Evolutionary conservation across 1,140 invertebrate genomes (phyloP).

Genomic region (Neodiprion lecontei): DNA sequence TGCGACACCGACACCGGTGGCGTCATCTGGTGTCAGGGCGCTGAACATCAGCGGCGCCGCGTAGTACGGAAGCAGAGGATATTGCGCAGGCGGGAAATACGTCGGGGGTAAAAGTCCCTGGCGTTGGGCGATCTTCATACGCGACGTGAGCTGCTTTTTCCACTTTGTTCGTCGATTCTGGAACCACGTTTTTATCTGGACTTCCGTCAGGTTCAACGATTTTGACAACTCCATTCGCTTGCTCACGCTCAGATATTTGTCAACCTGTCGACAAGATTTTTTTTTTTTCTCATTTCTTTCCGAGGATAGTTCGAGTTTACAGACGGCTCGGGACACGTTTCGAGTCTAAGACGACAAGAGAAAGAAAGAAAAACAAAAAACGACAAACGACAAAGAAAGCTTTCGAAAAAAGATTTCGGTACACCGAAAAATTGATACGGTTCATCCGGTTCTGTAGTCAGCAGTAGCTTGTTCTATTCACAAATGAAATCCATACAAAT

Average conservation of each 20-base stretch:
- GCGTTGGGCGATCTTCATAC: conserved; percentile 86
- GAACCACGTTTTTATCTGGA: conserved; percentile 98
- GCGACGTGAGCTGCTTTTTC: conserved; percentile 93
- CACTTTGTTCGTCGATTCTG: conserved; percentile 95
- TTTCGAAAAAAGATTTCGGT: conserved; percentile 14
- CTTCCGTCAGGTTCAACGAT: conserved; percentile 87
- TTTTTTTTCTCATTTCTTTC: no score
- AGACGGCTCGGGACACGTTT: background rate
- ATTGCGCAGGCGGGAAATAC: conserved; percentile 72
- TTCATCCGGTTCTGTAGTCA: no score
- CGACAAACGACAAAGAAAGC: no score
- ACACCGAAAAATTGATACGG: conserved; percentile 7
- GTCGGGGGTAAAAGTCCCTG: conserved; percentile 78
- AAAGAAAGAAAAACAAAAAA: background rate
- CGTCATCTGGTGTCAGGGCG: conserved; percentile 45
- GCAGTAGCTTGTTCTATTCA: no score
- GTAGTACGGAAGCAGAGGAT: conserved; percentile 66
- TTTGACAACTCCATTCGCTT: conserved; percentile 94
- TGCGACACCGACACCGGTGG: conserved; percentile 26
- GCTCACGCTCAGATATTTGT: conserved; percentile 94
- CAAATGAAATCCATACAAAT: no score
- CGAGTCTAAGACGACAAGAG: conserved; percentile 6
- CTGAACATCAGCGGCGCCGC: conserved; percentile 55
- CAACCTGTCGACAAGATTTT: conserved; percentile 64
- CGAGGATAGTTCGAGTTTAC: conserved; percentile 19